Conservation (phyloP, 53 echinoderm and acorn worm genomes). For the Echinometra lucunter region DNA sequence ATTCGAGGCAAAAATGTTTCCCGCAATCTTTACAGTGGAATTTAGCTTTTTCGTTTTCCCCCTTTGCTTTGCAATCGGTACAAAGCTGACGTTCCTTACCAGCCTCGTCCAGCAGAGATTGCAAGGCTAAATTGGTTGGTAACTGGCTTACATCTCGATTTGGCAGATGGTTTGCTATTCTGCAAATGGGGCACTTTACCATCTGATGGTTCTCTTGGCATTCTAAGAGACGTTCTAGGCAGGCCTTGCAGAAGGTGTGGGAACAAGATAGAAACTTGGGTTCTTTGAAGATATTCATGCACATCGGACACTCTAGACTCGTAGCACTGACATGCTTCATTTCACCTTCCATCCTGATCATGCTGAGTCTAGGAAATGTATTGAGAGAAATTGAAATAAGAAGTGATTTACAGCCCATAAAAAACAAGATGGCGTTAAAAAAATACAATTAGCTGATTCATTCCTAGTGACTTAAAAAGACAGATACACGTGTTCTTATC, state of each 20-base stretch:
- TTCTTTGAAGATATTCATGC: conserved; percentile 5
- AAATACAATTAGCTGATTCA: no score
- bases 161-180: background rate
- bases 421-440: no score
- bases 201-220: background rate
- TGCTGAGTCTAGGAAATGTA: no score
- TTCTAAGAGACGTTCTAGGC: background rate
- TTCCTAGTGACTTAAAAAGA: no score
- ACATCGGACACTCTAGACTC: conserved; percentile 1
- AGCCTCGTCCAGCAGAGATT: background rate
- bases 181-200: conserved; percentile 28
- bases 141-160: background rate
- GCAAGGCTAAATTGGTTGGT: background rate
- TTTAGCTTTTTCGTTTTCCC: background rate
- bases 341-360: background rate
- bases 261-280: conserved; percentile 3
- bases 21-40: background rate
- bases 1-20: background rate
- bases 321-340: background rate
- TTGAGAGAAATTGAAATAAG: no score
- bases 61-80: background rate
- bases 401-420: no score
- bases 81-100: background rate
- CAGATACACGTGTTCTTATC: no score
- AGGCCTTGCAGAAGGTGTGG: background rate